Evolutionary conservation across 2,797 vertebrate species (phyloP).

Genomic region (Falco novaeseelandiae): DNA sequence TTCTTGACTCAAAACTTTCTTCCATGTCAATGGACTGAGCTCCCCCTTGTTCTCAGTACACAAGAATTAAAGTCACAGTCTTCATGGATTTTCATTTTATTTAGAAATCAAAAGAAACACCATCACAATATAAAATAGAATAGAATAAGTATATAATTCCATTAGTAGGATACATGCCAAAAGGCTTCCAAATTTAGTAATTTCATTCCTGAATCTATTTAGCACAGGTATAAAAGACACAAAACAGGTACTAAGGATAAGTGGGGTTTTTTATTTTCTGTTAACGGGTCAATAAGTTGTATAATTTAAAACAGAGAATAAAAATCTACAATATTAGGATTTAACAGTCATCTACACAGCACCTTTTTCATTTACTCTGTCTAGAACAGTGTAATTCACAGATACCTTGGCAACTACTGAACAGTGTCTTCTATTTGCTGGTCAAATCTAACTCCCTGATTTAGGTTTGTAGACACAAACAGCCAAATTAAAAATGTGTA

Average conservation of each 20-base stretch:
- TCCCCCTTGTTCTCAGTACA: neutral
- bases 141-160: neutral
- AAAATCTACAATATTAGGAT: neutral
- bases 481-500: neutral
- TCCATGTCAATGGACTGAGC: neutral
- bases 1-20: neutral
- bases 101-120: neutral
- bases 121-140: neutral
- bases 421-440: neutral
- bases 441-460: neutral
- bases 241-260: neutral
- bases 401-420: neutral
- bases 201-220: neutral
- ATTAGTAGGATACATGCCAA: neutral
- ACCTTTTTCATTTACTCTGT: neutral
- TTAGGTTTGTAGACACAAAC: neutral
- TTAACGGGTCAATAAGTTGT: neutral
- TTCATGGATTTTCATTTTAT: neutral
- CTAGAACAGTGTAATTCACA: neutral
- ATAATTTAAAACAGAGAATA: neutral
- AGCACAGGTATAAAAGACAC: neutral
- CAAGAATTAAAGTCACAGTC: neutral
- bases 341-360: neutral
- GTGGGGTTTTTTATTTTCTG: neutral
- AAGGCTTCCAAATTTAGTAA: neutral